Evolutionary conservation across 2,888 invertebrate species (phyloP).

Genomic region (Torymus texanus): DNA sequence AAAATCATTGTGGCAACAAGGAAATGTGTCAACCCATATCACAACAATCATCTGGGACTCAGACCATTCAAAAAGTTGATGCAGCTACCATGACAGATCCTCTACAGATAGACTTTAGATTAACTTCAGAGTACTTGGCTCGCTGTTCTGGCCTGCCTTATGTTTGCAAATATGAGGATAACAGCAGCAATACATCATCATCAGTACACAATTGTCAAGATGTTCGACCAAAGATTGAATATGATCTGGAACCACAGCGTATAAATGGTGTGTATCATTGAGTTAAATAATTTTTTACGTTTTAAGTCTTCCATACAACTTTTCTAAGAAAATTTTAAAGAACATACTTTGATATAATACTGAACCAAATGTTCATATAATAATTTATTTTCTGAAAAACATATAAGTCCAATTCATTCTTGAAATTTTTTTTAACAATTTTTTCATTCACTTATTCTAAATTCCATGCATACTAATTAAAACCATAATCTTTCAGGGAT

Average conservation of each 20-base stretch:
- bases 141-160: conserved; percentile 72
- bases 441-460: too few relatives aligned
- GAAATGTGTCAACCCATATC: conserved; percentile 65
- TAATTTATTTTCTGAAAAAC: too few relatives aligned
- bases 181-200: conserved; percentile 65
- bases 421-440: too few relatives aligned
- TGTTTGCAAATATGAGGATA: conserved; percentile 67
- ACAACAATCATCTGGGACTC: conserved; percentile 68
- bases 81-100: conserved; percentile 74
- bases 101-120: conserved; percentile 71
- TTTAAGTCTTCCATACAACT: background rate
- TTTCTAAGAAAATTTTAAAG: too few relatives aligned
- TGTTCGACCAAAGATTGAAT: conserved; percentile 67
- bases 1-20: conserved; percentile 70
- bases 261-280: conserved; percentile 66
- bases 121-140: conserved; percentile 72
- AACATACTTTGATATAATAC: too few relatives aligned
- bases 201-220: conserved; percentile 66
- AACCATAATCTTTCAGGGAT: conserved; percentile 62
- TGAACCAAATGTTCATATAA: too few relatives aligned
- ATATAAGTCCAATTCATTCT: too few relatives aligned
- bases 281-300: background rate
- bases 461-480: too few relatives aligned
- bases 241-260: conserved; percentile 69
- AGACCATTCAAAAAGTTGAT: conserved; percentile 72